A percentile compares a stretch with the other conserved stretches of the same genome.
Evolutionary conservation across 2,888 invertebrate genomes (phyloP).

Genomic region (Pogonocherus hispidulus): DNA sequence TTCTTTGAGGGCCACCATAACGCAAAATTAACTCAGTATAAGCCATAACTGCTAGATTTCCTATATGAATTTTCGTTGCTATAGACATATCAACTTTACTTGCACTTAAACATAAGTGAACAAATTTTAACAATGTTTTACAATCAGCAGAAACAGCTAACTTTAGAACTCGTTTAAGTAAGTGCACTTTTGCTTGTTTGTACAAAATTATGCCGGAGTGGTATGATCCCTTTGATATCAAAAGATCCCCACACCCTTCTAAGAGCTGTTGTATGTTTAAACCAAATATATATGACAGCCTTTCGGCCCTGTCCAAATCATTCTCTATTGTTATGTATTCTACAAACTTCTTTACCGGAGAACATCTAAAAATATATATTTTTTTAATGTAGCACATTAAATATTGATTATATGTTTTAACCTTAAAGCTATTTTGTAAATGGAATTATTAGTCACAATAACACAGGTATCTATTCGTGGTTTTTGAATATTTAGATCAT

Average conservation of each 20-base stretch:
- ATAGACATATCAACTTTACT: constrained; percentile 73
- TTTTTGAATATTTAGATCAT: constrained; percentile 69
- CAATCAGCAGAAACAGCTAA: constrained; percentile 76
- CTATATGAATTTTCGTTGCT: constrained; percentile 75
- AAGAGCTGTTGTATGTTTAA: constrained; percentile 78
- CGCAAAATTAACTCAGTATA: constrained; percentile 73
- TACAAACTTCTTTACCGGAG: constrained; percentile 72
- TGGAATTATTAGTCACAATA: constrained; percentile 73
- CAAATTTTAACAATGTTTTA: constrained; percentile 73
- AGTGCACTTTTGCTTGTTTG: constrained; percentile 73
- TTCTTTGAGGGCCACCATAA: constrained; percentile 63
- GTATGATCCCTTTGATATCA: constrained; percentile 81
- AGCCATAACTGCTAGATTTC: constrained; percentile 77
- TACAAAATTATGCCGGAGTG: constrained; percentile 85
- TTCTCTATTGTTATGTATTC: constrained; percentile 71
- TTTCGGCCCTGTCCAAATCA: constrained; percentile 73
- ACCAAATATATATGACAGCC: constrained; percentile 73
- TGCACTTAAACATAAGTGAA: constrained; percentile 72
- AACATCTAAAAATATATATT: constrained; percentile 60
- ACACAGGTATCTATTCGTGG: constrained; percentile 73
- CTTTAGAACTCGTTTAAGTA: constrained; percentile 72
- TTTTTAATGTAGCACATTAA: too few relatives aligned
- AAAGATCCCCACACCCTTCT: constrained; percentile 86
- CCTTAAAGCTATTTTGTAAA: constrained; percentile 75
- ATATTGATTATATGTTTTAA: too few relatives aligned